Base-by-base conservation (phyloP, 2,113 vertebrate genomes). In the Pituophis catenifer region DNA sequence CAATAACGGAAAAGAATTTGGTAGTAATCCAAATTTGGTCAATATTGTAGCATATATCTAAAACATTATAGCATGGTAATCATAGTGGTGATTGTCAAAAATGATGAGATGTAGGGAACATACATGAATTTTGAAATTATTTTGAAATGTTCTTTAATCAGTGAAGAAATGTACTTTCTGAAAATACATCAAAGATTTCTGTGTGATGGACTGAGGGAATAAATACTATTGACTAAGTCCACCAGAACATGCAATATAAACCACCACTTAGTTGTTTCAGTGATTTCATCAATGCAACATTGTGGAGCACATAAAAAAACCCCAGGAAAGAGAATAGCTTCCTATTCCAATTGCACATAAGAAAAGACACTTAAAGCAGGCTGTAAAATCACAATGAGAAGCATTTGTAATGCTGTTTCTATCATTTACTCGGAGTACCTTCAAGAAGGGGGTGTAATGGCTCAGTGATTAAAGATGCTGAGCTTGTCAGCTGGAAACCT, bases 101-200 rank as follows among this genome's bases (percentile, higher is more conserved):
- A 91, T 48, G 4, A 88, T n/a, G 59, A 23, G 75, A 24, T 48
- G 48, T 89, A 26, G n/a, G 89, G 17, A 23, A 75, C 59, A 90
- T 93, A 59, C 38, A 94, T 86, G n/a, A 24, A 92, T 11, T 58
- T 91, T 65, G 86, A 94, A 94, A 91, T 6, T 89, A 88, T 17
- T 91, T 38, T 10, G 91, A 54, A 23, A 89, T 70, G 94, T 53
- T 94, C 89, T 93, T 10, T 52, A 95, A 85, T 44, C 26, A 75
- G 70, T 19, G 6, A 75, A 75, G n/a, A 38, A 75, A 75, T 33
- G 17, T 23, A n/a, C 57, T 93, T 91, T 44, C 29, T 59, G 55
- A 93, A 48, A 55, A 17, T 59, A 53, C 13, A 58, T 3, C 1
- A 90, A 48, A 19, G 9, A 12, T 21, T 52, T 93, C 54, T 53